Evolutionary conservation across 2,797 vertebrate species (phyloP).

Genomic region (Rhincodon typus): DNA sequence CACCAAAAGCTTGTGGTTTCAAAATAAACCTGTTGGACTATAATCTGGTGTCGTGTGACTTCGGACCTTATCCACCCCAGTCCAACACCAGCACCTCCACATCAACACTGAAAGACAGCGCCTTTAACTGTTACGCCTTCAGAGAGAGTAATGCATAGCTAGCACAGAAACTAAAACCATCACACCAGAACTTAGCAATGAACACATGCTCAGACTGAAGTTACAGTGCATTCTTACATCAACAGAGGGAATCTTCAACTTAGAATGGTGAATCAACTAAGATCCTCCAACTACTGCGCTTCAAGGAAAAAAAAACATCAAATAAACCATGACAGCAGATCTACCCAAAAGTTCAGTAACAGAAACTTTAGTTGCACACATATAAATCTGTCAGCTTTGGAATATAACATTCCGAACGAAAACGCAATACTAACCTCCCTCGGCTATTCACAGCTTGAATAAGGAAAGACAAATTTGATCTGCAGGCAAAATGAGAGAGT

Average conservation of each 20-base stretch:
- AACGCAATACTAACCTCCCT: conserved; percentile 66
- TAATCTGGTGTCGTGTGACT: too few relatives aligned
- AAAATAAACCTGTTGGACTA: too few relatives aligned
- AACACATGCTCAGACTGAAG: too few relatives aligned
- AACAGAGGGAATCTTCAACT: neutral
- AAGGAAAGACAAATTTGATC: conserved; percentile 75
- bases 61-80: too few relatives aligned
- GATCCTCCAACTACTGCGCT: neutral
- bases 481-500: conserved; percentile 45
- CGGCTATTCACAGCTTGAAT: conserved; percentile 87
- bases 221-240: neutral
- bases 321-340: neutral
- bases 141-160: too few relatives aligned
- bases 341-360: neutral
- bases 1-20: too few relatives aligned
- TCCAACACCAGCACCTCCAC: too few relatives aligned
- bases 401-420: neutral
- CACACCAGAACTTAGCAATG: neutral
- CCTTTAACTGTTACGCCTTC: too few relatives aligned
- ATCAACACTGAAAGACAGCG: too few relatives aligned
- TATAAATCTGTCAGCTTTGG: neutral
- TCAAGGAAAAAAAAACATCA: neutral
- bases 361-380: neutral
- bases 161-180: neutral
- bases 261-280: neutral